Base-by-base conservation (phyloP, 1,140 invertebrate genomes). In the Nasonia giraulti region DNA sequence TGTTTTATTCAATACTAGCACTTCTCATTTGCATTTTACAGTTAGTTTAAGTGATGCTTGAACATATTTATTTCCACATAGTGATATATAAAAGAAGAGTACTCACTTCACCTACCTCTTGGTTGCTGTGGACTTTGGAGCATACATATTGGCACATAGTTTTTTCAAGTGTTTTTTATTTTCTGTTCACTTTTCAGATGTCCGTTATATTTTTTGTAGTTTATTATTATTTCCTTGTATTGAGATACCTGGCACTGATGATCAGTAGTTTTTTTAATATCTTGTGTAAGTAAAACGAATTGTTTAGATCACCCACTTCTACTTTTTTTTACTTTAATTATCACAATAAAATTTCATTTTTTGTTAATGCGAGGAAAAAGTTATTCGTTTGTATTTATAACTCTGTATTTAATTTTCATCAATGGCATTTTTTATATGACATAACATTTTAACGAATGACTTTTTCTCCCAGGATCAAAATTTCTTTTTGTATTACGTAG, bases 171-270 rank as follows among this genome's bases (percentile, higher is more conserved):
- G 37, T 76, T 85, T 69, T 81, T 81, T 50, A 69, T 79, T 86
- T 85, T 33, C 80, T n/a, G 17, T 90, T 90, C 87, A 89, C 82
- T 86, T 90, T 91, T 91, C 89, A 90, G 89, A 90, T 89, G 84
- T 80, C 87, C 86, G 87, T 87, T 89, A 83, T 90, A 88, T 88
- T 83, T 88, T 88, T 89, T 90, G 88, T 91, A 90, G 71, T 91
- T 90, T 90, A 88, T 89, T 87, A 87, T 83, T 86, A 87, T 89
- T 89, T 83, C 47, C 44, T 75, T 82, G 40, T 69, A 77, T 85
- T 78, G 84, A 85, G 31, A 77, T 80, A 75, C 27, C 40, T 90
- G 90, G 90, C 89, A 91, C 89, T 88, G 85, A 76, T 83, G 82
- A 83, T 75, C 78, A 80, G 81, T 86, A 86, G 78, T 86, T 80